Evolutionary conservation across 2,113 vertebrate species (phyloP).

Genomic region (Platichthys stellatus): DNA sequence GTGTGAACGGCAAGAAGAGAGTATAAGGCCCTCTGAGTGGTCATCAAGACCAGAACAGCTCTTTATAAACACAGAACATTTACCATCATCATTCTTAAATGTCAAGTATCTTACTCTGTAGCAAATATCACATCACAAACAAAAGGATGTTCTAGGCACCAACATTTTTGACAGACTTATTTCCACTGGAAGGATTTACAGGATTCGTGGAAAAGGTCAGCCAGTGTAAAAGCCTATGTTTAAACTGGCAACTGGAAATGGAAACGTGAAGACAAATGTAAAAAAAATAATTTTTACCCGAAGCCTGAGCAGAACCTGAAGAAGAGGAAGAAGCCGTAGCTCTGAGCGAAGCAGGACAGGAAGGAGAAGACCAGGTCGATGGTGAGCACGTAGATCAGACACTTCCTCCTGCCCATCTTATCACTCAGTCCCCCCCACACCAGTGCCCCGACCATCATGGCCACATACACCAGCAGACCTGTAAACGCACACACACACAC

Average conservation of each 20-base stretch:
- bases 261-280: background rate
- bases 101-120: constrained; percentile 38
- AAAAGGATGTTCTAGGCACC: too few relatives aligned
- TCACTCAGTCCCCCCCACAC: constrained; percentile 94
- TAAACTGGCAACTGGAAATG: background rate
- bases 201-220: constrained; percentile 22
- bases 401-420: constrained; percentile 92
- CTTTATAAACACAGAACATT: background rate
- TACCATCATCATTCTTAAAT: constrained; percentile 28
- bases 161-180: too few relatives aligned
- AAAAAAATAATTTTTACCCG: constrained; percentile 82
- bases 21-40: background rate
- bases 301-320: constrained; percentile 97
- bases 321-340: constrained; percentile 97
- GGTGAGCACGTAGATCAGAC: constrained; percentile 90
- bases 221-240: constrained; percentile 12
- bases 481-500: constrained; percentile 37
- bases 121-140: background rate
- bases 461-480: constrained; percentile 95
- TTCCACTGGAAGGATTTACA: background rate
- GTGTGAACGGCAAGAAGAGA: too few relatives aligned
- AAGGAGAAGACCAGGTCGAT: constrained; percentile 94
- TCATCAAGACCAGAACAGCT: background rate
- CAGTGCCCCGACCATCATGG: constrained; percentile 96
- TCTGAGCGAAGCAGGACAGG: constrained; percentile 94